Conservation (phyloP, 2,888 invertebrate species). For the Heteromurus nitidus region DNA sequence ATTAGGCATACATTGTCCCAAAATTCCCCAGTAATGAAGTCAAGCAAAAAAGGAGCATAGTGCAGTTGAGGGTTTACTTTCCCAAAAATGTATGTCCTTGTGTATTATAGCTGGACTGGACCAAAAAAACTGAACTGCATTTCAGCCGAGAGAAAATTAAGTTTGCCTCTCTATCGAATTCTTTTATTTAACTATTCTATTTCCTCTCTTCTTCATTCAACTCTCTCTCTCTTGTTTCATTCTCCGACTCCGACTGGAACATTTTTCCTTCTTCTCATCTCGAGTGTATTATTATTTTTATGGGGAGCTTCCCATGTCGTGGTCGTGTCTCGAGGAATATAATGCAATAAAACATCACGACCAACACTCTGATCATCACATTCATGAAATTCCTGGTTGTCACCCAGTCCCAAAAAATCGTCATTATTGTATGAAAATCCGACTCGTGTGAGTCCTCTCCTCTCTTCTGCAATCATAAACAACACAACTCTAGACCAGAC, state of each 20-base stretch:
- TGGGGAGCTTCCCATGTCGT: constrained; percentile 23
- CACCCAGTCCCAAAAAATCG: constrained; percentile 61
- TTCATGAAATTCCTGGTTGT: constrained; percentile 63
- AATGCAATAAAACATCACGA: constrained; percentile 58
- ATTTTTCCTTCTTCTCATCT: constrained; percentile 3
- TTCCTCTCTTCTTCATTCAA: not conserved
- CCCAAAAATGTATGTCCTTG: no score
- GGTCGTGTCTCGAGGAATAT: constrained; percentile 29
- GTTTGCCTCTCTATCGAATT: not conserved
- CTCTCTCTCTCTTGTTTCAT: not conserved
- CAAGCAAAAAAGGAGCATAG: constrained; percentile 40
- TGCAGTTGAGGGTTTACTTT: not conserved
- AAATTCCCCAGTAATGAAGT: constrained; percentile 65
- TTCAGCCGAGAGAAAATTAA: not conserved
- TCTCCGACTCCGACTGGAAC: not conserved
- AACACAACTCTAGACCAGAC: no score
- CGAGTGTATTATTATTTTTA: constrained; percentile 17
- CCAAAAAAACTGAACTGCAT: no score
- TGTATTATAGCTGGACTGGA: no score
- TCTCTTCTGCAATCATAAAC: no score
- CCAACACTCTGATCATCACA: constrained; percentile 59
- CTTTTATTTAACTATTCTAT: not conserved
- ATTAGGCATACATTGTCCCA: constrained; percentile 54
- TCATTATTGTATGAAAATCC: constrained; percentile 43
- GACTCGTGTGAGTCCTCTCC: no score